Conservation (phyloP, 2,888 invertebrate genomes). For the Drosophila merina region DNA sequence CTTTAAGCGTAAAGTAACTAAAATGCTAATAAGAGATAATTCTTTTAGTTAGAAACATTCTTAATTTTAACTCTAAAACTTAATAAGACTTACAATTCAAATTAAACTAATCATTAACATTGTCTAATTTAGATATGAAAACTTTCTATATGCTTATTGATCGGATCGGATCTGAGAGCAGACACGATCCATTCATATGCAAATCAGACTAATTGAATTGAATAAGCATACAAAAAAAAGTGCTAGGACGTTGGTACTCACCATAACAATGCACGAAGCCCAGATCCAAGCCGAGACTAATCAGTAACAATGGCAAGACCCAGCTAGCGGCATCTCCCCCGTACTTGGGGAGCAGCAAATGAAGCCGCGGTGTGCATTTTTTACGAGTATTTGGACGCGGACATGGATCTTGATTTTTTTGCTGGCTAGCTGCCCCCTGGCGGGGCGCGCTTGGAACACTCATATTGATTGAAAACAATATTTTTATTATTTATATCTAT, state of each 20-base stretch:
- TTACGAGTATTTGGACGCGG: slow-evolving; percentile 12
- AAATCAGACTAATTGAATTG: slow-evolving; percentile 46
- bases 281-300: slow-evolving; percentile 64
- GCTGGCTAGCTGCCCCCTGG: slow-evolving; percentile 59
- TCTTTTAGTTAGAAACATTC: not conserved
- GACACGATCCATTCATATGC: slow-evolving; percentile 34
- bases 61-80: too few relatives aligned
- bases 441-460: slow-evolving; percentile 77
- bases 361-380: slow-evolving; percentile 30
- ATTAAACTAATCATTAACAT: not conserved
- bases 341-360: slow-evolving; percentile 35
- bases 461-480: slow-evolving; percentile 69
- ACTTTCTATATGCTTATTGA: not conserved
- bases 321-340: slow-evolving; percentile 36
- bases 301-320: slow-evolving; percentile 61
- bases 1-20: not conserved
- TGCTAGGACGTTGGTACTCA: slow-evolving; percentile 48
- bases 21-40: too few relatives aligned
- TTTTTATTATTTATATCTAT: slow-evolving; percentile 32
- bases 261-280: slow-evolving; percentile 71
- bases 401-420: slow-evolving; percentile 35
- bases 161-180: not conserved
- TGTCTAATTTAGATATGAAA: not conserved
- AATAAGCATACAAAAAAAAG: slow-evolving; percentile 28
- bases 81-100: not conserved